These are phyloP conservation scores for Tympanuchus pallidicinctus DNA, from an alignment of 2,113 vertebrate genomes.

Conservation along the genomic window DNA sequence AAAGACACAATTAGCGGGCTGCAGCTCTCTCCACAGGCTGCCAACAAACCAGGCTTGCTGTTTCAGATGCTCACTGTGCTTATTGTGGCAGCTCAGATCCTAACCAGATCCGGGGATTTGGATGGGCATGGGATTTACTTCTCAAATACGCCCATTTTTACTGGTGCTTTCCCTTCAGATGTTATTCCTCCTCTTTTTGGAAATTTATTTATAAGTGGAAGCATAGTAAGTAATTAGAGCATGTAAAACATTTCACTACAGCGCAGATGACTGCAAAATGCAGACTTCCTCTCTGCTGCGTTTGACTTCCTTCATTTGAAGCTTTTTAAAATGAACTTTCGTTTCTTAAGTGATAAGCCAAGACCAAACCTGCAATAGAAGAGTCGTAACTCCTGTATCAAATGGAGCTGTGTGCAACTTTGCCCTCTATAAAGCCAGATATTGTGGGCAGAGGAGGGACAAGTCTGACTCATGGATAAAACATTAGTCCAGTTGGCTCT, in stretches of 20 bases:
- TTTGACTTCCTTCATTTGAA: slow-evolving; percentile 33
- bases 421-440: background rate
- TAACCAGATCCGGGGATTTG: slow-evolving; percentile 27
- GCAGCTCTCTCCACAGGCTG: background rate
- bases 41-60: background rate
- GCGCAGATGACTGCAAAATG: slow-evolving; percentile 50
- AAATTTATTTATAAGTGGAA: slow-evolving; percentile 44
- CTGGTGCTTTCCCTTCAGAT: slow-evolving; percentile 24
- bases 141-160: background rate
- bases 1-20: fast-evolving
- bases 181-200: slow-evolving; percentile 18
- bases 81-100: slow-evolving; percentile 5
- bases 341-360: background rate
- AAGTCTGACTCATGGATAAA: slow-evolving; percentile 48
- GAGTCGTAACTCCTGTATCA: background rate
- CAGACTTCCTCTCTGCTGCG: slow-evolving; percentile 5
- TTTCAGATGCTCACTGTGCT: slow-evolving; percentile 14
- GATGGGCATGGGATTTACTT: background rate
- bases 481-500: slow-evolving; percentile 40
- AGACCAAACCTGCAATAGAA: slow-evolving; percentile 2
- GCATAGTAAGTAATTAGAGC: slow-evolving; percentile 62
- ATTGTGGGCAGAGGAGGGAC: slow-evolving; percentile 1
- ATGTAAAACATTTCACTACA: slow-evolving; percentile 61
- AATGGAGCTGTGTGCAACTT: background rate
- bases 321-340: background rate